These are phyloP conservation scores for Argyresthia goedartella DNA, from an alignment of 2,888 invertebrate genomes.

Conservation along the genomic window DNA sequence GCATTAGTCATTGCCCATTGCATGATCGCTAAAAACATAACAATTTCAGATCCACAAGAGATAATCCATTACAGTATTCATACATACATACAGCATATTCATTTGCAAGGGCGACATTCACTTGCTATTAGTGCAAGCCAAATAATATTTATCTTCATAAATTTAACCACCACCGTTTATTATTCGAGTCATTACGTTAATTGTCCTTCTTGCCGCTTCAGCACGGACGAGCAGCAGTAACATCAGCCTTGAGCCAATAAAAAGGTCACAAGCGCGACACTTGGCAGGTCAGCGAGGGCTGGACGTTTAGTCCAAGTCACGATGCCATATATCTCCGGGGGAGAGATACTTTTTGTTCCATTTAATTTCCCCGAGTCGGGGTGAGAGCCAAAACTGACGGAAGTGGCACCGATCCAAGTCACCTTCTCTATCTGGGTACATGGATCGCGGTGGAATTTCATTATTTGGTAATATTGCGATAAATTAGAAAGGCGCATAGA, in stretches of 20 bases:
- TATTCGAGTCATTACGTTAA: too few relatives aligned
- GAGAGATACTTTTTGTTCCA: conserved; percentile 23
- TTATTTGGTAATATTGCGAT: conserved; percentile 26
- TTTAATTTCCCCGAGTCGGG: conserved; percentile 21
- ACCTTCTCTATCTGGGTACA: conserved; percentile 29
- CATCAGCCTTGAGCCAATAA: not conserved
- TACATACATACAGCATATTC: too few relatives aligned
- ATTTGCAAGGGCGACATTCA: too few relatives aligned
- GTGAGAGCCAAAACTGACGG: conserved; percentile 31
- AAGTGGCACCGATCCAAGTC: conserved; percentile 46
- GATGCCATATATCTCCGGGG: conserved; percentile 17
- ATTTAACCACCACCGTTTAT: too few relatives aligned
- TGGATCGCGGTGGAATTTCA: conserved; percentile 46
- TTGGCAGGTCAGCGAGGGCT: conserved; percentile 5
- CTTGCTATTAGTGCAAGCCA: too few relatives aligned
- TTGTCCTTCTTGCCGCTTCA: not conserved
- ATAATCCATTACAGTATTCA: too few relatives aligned
- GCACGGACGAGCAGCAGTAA: not conserved
- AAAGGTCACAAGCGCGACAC: conserved; percentile 1
- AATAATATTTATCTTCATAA: too few relatives aligned
- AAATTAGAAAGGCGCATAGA: too few relatives aligned
- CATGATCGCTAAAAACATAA: too few relatives aligned
- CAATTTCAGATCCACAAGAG: too few relatives aligned
- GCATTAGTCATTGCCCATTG: too few relatives aligned
- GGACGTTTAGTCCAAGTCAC: conserved; percentile 17